These are phyloP conservation scores for Drosophila mimica DNA, from an alignment of 2,888 invertebrate genomes.

Conservation along the genomic window DNA sequence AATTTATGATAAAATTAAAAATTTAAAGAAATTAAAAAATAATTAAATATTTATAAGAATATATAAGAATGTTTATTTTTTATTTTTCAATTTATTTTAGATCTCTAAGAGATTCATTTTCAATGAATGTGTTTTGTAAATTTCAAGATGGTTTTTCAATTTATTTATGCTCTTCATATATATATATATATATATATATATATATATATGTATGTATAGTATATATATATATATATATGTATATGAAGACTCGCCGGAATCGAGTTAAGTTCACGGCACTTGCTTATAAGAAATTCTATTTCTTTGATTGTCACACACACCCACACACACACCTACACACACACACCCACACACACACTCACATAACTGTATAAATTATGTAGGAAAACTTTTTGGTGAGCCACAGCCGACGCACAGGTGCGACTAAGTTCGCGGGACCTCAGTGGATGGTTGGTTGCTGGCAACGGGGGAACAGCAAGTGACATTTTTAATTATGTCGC, in stretches of 20 bases:
- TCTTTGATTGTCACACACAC: constrained; percentile 62
- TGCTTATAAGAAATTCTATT: constrained; percentile 66
- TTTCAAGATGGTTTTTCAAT: neutral
- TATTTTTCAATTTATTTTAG: no score
- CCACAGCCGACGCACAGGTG: constrained; percentile 54
- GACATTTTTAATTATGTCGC: constrained; percentile 72
- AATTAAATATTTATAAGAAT: no score
- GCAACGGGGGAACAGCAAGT: constrained; percentile 37
- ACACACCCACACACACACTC: constrained; percentile 3
- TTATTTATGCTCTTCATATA: neutral
- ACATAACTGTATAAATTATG: constrained; percentile 58
- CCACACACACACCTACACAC: neutral
- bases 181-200: no score
- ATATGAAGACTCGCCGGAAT: neutral
- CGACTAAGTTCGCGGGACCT: constrained; percentile 25
- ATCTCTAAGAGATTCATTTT: no score
- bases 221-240: accelerated
- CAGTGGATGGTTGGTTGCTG: constrained; percentile 1
- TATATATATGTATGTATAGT: no score
- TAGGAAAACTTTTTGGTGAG: constrained; percentile 56
- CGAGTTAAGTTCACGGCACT: constrained; percentile 15
- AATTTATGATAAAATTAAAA: no score
- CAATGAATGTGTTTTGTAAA: neutral
- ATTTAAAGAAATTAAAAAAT: no score
- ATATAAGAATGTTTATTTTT: no score